A percentile compares a stretch with the other conserved stretches of the same genome.
Evolutionary conservation across 2,797 vertebrate genomes (phyloP).

Genomic region (Mormyrus hasselquistii): DNA sequence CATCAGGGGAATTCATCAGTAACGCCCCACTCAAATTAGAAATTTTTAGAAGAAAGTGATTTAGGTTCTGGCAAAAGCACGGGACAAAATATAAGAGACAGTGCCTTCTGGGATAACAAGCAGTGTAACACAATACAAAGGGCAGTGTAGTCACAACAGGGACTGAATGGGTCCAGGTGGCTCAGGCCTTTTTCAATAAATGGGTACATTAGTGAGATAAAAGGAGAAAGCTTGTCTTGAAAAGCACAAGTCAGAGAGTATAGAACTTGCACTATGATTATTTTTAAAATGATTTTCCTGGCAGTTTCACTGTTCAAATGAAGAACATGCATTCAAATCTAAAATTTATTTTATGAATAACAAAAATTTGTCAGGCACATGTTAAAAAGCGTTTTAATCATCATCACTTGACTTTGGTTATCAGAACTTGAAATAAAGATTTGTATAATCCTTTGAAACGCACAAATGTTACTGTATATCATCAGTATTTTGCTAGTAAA

Average conservation of each 20-base stretch:
- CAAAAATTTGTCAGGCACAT: background rate
- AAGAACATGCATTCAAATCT: background rate
- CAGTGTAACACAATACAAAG: slow-evolving; percentile 34
- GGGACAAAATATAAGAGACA: slow-evolving; percentile 36
- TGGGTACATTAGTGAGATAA: background rate
- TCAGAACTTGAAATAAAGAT: background rate
- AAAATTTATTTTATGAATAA: background rate
- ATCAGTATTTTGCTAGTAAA: background rate
- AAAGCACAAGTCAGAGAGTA: background rate
- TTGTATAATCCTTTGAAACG: background rate
- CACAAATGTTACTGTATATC: background rate
- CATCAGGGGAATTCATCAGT: slow-evolving; percentile 34
- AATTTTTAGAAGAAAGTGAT: slow-evolving; percentile 36
- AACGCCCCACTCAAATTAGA: slow-evolving; percentile 47
- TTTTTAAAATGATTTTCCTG: background rate
- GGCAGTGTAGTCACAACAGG: slow-evolving; percentile 23
- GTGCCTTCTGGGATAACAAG: slow-evolving; percentile 43
- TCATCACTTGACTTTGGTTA: background rate
- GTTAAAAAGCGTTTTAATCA: background rate
- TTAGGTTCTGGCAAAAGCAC: slow-evolving; percentile 31
- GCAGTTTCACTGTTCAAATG: background rate
- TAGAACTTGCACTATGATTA: background rate
- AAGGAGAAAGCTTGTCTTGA: background rate
- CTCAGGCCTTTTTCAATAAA: slow-evolving; percentile 27
- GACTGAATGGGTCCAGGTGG: slow-evolving; percentile 33